Evolutionary conservation across 2,888 invertebrate species (phyloP).

Genomic region (Leucoptera coffeella): DNA sequence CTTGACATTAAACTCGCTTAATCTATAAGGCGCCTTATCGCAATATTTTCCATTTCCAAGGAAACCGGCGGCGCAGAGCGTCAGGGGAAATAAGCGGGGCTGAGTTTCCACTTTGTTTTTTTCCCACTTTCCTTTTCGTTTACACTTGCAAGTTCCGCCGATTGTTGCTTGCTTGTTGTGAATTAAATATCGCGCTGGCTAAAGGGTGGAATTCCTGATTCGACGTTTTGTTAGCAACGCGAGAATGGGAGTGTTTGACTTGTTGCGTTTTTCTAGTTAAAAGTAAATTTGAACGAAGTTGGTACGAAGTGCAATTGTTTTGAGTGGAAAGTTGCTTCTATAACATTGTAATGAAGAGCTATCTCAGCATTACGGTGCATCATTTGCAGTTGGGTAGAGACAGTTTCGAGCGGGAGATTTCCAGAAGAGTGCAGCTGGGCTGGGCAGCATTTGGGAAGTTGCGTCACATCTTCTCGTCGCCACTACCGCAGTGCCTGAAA

Average conservation of each 20-base stretch:
- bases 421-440: too few relatives aligned
- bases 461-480: too few relatives aligned
- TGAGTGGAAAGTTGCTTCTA: too few relatives aligned
- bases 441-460: too few relatives aligned
- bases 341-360: too few relatives aligned
- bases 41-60: conserved; percentile 53
- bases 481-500: too few relatives aligned
- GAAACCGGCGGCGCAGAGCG: conserved; percentile 36
- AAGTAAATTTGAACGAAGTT: too few relatives aligned
- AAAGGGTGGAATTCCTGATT: conserved; percentile 47
- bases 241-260: conserved; percentile 17
- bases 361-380: too few relatives aligned
- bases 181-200: conserved; percentile 40
- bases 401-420: too few relatives aligned
- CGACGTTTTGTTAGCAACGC: conserved; percentile 43
- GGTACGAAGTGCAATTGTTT: too few relatives aligned
- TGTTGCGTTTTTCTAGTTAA: too few relatives aligned
- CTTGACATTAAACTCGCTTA: conserved; percentile 41
- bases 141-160: conserved; percentile 47
- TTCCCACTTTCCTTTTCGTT: conserved; percentile 42
- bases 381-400: too few relatives aligned
- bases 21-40: conserved; percentile 53
- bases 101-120: conserved; percentile 46
- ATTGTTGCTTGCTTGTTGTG: conserved; percentile 23
- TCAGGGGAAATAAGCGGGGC: conserved; percentile 51